These are phyloP conservation scores for Drosophila barbarae DNA, from an alignment of 2,888 invertebrate species.

Conservation along the genomic window DNA sequence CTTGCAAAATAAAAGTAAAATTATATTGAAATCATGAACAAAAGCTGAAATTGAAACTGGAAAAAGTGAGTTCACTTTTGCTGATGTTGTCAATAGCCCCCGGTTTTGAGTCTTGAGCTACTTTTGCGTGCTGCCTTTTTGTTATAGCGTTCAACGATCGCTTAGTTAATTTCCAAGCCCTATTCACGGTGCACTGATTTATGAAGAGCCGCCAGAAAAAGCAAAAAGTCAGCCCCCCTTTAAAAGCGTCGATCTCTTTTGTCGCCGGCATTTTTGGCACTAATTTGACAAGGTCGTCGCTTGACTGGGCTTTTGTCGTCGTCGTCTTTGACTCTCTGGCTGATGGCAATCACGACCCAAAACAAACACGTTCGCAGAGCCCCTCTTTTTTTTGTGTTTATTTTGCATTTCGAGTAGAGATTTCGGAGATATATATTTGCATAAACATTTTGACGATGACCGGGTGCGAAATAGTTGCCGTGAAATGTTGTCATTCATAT, in stretches of 20 bases:
- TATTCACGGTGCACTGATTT: conserved; percentile 42
- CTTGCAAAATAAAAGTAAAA: conserved; percentile 14
- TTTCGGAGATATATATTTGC: conserved; percentile 56
- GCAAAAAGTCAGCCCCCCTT: background rate
- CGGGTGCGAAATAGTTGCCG: conserved; percentile 60
- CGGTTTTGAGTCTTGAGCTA: conserved; percentile 19
- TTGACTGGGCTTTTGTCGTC: conserved; percentile 37
- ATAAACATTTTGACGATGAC: conserved; percentile 56
- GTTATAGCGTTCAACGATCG: conserved; percentile 34
- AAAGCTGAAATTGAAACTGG: conserved; percentile 25
- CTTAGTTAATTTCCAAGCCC: conserved; percentile 41
- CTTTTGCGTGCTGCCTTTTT: conserved; percentile 27
- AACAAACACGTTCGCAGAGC: conserved; percentile 38
- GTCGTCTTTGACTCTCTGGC: conserved; percentile 1
- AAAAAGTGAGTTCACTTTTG: conserved; percentile 20
- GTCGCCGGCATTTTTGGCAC: conserved; percentile 58
- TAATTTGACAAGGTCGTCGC: conserved; percentile 68
- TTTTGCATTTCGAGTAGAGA: conserved; percentile 42
- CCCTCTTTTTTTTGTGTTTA: conserved; percentile 12
- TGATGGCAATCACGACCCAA: conserved; percentile 35
- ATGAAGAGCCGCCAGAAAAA: conserved; percentile 21
- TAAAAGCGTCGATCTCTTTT: conserved; percentile 29
- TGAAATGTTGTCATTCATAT: conserved; percentile 63
- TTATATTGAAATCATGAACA: conserved; percentile 9
- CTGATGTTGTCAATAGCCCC: conserved; percentile 17